These are phyloP conservation scores for Palaemon carinicauda DNA, from an alignment of 1,140 invertebrate species.

Conservation along the genomic window DNA sequence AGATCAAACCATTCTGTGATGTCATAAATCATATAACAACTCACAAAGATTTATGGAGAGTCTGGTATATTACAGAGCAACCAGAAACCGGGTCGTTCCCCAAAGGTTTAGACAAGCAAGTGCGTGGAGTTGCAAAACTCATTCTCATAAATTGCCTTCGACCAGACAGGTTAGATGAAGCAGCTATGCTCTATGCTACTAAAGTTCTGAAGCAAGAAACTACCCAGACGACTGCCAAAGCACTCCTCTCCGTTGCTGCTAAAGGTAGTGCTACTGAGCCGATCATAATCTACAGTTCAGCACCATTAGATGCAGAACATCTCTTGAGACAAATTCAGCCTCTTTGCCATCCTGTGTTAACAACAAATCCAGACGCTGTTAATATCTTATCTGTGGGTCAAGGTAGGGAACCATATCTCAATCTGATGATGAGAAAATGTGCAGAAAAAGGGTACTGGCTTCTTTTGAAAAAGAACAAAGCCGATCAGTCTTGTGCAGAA, in stretches of 20 bases:
- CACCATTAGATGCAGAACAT: constrained; percentile 29
- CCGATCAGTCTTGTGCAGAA: constrained; percentile 15
- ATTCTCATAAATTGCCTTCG: constrained; percentile 50
- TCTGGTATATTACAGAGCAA: constrained; percentile 58
- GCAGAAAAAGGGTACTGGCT: constrained; percentile 54
- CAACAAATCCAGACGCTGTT: constrained; percentile 33
- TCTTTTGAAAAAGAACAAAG: constrained; percentile 32
- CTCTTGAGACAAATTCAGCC: constrained; percentile 35
- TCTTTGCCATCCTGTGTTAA: constrained; percentile 48
- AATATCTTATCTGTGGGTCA: constrained; percentile 37
- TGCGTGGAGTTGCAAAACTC: constrained; percentile 43
- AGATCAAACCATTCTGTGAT: constrained; percentile 19
- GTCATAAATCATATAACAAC: constrained; percentile 36
- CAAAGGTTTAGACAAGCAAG: constrained; percentile 49
- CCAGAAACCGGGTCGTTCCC: constrained; percentile 44
- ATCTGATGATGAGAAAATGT: constrained; percentile 7
- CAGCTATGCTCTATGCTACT: constrained; percentile 37
- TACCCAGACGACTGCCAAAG: constrained; percentile 31
- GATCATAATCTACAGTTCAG: constrained; percentile 41
- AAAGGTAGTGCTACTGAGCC: constrained; percentile 29
- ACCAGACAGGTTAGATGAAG: constrained; percentile 52
- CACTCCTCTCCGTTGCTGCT: constrained; percentile 34
- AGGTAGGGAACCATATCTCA: constrained; percentile 43
- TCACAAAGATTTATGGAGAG: constrained; percentile 41
- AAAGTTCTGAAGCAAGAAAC: constrained; percentile 33